phyloP scores from a whole-genome alignment of 2,888 invertebrate genomes.

The Cyaniris semiargus region DNA sequence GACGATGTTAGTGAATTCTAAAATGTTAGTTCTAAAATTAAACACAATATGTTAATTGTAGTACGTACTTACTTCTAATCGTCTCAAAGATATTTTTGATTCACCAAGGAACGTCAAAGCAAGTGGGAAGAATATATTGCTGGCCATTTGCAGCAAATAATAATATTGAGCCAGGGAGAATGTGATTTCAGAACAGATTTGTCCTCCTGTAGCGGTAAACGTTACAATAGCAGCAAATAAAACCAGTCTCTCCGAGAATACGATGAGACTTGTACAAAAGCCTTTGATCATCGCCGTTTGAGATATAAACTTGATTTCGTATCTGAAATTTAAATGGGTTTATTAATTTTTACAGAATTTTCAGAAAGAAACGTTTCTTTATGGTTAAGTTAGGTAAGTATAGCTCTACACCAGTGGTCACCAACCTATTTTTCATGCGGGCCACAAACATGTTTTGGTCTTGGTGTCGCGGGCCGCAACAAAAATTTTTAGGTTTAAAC shows the following conservation, averaged over 20 bases:
- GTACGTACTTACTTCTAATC: slow-evolving; percentile 76
- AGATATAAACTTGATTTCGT: slow-evolving; percentile 84
- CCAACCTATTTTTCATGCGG: no score
- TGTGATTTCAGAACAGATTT: slow-evolving; percentile 82
- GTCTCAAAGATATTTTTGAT: slow-evolving; percentile 81
- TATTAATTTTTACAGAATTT: neutral
- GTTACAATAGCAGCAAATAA: slow-evolving; percentile 88
- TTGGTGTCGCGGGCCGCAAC: no score
- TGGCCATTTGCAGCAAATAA: slow-evolving; percentile 85
- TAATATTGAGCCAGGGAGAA: slow-evolving; percentile 89
- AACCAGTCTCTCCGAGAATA: slow-evolving; percentile 91
- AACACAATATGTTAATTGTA: neutral
- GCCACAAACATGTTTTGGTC: no score
- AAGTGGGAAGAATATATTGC: slow-evolving; percentile 83
- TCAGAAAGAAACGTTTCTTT: no score
- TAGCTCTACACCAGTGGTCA: no score
- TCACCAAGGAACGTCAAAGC: slow-evolving; percentile 82
- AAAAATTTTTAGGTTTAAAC: no score
- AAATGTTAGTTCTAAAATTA: neutral
- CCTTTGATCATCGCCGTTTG: slow-evolving; percentile 84
- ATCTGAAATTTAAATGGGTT: slow-evolving; percentile 59
- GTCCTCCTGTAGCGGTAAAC: slow-evolving; percentile 84
- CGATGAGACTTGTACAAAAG: slow-evolving; percentile 82
- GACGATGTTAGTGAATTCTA: neutral
- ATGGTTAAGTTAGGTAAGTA: no score